A percentile compares a stretch with the other conserved stretches of the same genome.
phyloP scores from a whole-genome alignment of 2,888 invertebrate species.

The Cerastoderma edule region DNA sequence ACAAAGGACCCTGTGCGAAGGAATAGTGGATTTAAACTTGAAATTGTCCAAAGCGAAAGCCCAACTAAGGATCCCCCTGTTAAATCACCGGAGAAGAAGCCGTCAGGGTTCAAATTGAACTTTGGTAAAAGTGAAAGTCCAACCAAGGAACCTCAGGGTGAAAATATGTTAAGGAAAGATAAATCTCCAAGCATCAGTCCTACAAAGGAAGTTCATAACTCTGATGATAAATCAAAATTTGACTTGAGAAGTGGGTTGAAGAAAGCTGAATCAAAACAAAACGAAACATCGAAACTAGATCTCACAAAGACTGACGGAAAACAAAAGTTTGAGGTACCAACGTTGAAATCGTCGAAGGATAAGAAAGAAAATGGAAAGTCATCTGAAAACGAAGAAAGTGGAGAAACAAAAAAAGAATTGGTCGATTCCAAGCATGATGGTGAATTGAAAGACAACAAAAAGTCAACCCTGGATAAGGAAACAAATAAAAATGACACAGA shows the following conservation, averaged over 20 bases:
- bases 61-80: conserved; percentile 7
- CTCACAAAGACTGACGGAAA: conserved; percentile 32
- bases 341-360: conserved; percentile 34
- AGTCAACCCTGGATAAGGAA: not conserved
- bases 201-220: not conserved
- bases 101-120: conserved; percentile 6
- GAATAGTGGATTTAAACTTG: conserved; percentile 23
- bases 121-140: conserved; percentile 20
- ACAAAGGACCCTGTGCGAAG: conserved; percentile 16
- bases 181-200: conserved; percentile 4
- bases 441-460: not conserved
- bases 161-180: not conserved
- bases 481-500: not conserved
- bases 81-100: conserved; percentile 14
- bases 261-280: conserved; percentile 21
- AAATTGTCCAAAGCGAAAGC: conserved; percentile 14
- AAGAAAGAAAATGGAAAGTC: conserved; percentile 9
- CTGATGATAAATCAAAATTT: conserved; percentile 15
- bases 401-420: not conserved
- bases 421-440: not conserved
- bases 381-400: not conserved
- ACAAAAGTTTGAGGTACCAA: conserved; percentile 31
- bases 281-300: conserved; percentile 25
- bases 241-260: conserved; percentile 33
- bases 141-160: conserved; percentile 7